Conservation (phyloP, 1,140 invertebrate genomes). For the Halictus rubicundus region DNA sequence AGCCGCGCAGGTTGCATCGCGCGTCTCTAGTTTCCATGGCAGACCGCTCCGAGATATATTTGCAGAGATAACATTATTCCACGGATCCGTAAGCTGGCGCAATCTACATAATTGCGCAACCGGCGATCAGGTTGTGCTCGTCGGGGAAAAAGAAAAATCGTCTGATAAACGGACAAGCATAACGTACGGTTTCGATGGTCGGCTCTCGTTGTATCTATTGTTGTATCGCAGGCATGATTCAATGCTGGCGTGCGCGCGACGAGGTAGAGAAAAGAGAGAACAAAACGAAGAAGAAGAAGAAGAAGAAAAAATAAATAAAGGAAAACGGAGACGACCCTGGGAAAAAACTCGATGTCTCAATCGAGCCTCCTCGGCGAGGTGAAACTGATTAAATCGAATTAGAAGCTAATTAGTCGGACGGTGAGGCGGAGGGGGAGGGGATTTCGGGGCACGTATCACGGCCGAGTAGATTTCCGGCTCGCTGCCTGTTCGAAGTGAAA, state of each 20-base stretch:
- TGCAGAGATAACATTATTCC: constrained; percentile 26
- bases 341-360: constrained; percentile 39
- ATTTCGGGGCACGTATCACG: constrained; percentile 41
- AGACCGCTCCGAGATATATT: constrained; percentile 2
- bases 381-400: constrained; percentile 33
- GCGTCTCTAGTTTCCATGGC: background rate
- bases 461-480: constrained; percentile 47
- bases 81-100: background rate
- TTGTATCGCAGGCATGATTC: background rate
- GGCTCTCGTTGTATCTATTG: background rate
- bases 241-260: background rate
- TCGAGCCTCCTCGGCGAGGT: background rate
- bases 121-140: background rate
- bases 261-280: no score
- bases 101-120: constrained; percentile 33
- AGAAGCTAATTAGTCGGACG: constrained; percentile 44
- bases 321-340: constrained; percentile 18
- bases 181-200: background rate
- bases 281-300: background rate
- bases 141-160: background rate
- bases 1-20: background rate
- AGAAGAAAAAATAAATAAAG: background rate
- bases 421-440: constrained; percentile 4
- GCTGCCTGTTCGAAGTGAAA: constrained; percentile 73
- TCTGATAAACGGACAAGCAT: constrained; percentile 20